These are phyloP conservation scores for Heliconius eleuchia DNA, from an alignment of 1,140 invertebrate species.

Conservation along the genomic window DNA sequence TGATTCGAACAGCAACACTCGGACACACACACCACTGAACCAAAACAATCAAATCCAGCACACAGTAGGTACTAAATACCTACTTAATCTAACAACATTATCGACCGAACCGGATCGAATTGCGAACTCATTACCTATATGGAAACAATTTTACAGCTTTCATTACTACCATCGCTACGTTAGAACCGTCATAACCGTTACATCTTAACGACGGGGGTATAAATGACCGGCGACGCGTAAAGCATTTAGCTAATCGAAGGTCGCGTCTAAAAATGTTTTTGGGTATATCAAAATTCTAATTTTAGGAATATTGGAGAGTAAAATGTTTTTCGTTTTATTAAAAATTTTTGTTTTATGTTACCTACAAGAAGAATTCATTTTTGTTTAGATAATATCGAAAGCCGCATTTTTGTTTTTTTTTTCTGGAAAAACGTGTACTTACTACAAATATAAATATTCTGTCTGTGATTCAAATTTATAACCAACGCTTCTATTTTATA, in stretches of 20 bases:
- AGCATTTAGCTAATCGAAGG: conserved; percentile 73
- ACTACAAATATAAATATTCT: no score
- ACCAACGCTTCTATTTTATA: no score
- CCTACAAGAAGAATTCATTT: no score
- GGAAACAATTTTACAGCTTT: conserved; percentile 21
- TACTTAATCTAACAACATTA: not conserved
- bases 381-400: no score
- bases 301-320: not conserved
- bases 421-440: no score
- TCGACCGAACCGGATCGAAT: not conserved
- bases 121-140: conserved; percentile 28
- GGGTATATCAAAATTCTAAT: not conserved
- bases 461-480: no score
- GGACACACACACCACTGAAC: no score
- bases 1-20: no score
- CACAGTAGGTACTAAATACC: not conserved
- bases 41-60: no score
- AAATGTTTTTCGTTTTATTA: not conserved
- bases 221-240: conserved; percentile 61
- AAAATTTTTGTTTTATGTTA: not conserved
- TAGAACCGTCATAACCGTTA: conserved; percentile 62
- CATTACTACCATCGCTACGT: conserved; percentile 41
- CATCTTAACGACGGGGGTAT: conserved; percentile 63
- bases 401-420: no score
- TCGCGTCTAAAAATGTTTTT: conserved; percentile 26